Evolutionary conservation across 2,797 vertebrate genomes (phyloP), one percentile per base, ranked within the genome.

Genomic region (Takifugu ocellatus): DNA sequence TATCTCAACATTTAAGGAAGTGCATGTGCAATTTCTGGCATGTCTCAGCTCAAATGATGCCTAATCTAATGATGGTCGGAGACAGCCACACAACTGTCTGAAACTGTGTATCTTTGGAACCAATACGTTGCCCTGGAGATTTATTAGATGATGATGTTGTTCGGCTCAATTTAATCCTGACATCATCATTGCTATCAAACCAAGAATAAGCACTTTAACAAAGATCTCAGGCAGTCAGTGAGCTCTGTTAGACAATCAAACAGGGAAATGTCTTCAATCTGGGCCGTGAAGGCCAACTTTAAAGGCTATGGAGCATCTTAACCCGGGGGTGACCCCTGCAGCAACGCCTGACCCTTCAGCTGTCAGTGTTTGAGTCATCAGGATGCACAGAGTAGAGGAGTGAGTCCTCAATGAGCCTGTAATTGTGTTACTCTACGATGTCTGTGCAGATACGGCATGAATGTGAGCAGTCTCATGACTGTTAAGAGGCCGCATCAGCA

Each of bases 391-490:
- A 52, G 48, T 63, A 31, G 10, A 64, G 29, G 15, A 14, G 5
- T 11, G n/a, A 21, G 56, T 25, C 49, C 48, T 70, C 21, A 21
- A 21, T 21, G 67, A 64, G 71, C 75, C 62, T 61, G 58, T 88
- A 83, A 87, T 86, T 73, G 64, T 56, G 81, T 89, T 85, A 84
- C 55, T 62, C 58, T 42, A 70, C 44, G n/a, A 54, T 61, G 49
- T 26, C 53, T 27, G 42, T 49, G 57, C 66, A 64, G 62, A 72
- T 65, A 55, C 53, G 54, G 51, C 49, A 48, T 54, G 57, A 70
- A 44, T 66, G 65, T 62, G 63, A 25, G 63, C 51, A 25, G 77
- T 82, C 88, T 56, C 79, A 84, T 90, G 90, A 90, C 85, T 45
- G 51, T 73, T 72, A 52, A 49, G 26, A 49, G 45, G 54, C 29